phyloP scores from a whole-genome alignment of 1,140 invertebrate species.

The Fragariocoptes setiger region DNA sequence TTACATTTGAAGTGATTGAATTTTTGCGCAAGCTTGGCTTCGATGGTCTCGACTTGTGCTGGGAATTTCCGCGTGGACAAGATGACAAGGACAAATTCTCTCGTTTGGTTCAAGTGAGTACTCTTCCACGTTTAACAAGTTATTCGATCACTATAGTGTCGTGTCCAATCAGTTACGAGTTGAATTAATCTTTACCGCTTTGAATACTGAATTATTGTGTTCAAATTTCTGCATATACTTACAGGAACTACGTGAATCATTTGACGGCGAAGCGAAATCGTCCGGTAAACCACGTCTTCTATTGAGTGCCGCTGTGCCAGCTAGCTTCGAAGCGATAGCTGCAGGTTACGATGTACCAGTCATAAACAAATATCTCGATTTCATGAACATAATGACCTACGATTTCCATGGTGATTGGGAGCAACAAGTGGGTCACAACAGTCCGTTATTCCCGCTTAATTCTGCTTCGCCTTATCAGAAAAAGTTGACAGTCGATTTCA shows the following conservation, averaged over 20 bases:
- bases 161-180: background rate
- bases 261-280: constrained; percentile 52
- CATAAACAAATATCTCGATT: constrained; percentile 38
- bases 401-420: constrained; percentile 16
- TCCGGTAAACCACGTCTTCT: constrained; percentile 37
- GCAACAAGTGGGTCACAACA: constrained; percentile 9
- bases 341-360: constrained; percentile 62
- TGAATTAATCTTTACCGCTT: background rate
- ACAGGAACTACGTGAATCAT: constrained; percentile 48
- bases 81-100: constrained; percentile 28
- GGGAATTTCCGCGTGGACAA: constrained; percentile 68
- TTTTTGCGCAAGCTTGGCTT: constrained; percentile 66
- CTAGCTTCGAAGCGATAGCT: constrained; percentile 62
- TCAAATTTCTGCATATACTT: constrained; percentile 3
- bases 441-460: constrained; percentile 53
- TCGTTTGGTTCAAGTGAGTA: constrained; percentile 14
- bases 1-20: constrained; percentile 69
- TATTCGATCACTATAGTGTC: background rate
- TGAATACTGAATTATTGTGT: constrained; percentile 1
- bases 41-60: constrained; percentile 79
- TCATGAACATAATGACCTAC: constrained; percentile 15
- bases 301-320: constrained; percentile 59
- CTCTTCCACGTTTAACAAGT: background rate
- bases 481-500: constrained; percentile 29
- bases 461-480: constrained; percentile 30